These are phyloP conservation scores for Lasioglossum lativentre DNA, from an alignment of 2,888 invertebrate species.

Conservation along the genomic window DNA sequence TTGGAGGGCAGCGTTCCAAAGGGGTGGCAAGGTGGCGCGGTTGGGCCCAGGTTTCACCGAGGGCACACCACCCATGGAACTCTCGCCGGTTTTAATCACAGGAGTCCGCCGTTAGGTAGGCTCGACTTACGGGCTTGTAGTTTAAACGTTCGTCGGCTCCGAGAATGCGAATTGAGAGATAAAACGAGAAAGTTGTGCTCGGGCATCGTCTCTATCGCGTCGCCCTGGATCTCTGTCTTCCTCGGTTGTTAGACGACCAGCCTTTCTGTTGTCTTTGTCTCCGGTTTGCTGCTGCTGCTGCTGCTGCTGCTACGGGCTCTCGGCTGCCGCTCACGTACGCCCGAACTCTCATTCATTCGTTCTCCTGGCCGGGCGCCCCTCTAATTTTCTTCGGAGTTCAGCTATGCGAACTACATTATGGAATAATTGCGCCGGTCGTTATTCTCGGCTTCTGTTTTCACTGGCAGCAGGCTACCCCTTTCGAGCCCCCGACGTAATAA, in stretches of 20 bases:
- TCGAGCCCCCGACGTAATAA: slow-evolving; percentile 62
- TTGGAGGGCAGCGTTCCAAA: slow-evolving; percentile 37
- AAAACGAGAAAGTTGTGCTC: slow-evolving; percentile 81
- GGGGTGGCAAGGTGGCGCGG: slow-evolving; percentile 41
- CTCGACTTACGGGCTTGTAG: slow-evolving; percentile 76
- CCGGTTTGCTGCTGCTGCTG: slow-evolving; percentile 23
- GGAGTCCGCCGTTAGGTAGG: slow-evolving; percentile 77
- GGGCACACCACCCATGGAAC: slow-evolving; percentile 13
- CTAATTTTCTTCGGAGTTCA: slow-evolving; percentile 81
- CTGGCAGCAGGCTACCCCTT: slow-evolving; percentile 65
- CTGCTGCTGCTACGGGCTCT: slow-evolving; percentile 1
- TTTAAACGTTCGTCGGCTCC: slow-evolving; percentile 80
- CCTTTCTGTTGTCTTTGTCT: slow-evolving; percentile 51
- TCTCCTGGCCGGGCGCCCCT: slow-evolving; percentile 72
- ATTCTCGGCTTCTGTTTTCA: slow-evolving; percentile 74
- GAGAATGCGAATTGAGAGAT: slow-evolving; percentile 82
- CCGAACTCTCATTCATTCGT: slow-evolving; percentile 70
- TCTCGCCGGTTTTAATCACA: slow-evolving; percentile 80
- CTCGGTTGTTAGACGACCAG: slow-evolving; percentile 39
- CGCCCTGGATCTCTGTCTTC: slow-evolving; percentile 42
- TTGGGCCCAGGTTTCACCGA: slow-evolving; percentile 16
- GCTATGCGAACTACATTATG: slow-evolving; percentile 81
- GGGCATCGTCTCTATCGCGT: slow-evolving; percentile 56
- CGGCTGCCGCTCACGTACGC: slow-evolving; percentile 65
- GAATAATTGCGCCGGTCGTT: slow-evolving; percentile 80